These are phyloP conservation scores for Neomorphus geoffroyi DNA, from an alignment of 2,797 vertebrate species.

Conservation along the genomic window DNA sequence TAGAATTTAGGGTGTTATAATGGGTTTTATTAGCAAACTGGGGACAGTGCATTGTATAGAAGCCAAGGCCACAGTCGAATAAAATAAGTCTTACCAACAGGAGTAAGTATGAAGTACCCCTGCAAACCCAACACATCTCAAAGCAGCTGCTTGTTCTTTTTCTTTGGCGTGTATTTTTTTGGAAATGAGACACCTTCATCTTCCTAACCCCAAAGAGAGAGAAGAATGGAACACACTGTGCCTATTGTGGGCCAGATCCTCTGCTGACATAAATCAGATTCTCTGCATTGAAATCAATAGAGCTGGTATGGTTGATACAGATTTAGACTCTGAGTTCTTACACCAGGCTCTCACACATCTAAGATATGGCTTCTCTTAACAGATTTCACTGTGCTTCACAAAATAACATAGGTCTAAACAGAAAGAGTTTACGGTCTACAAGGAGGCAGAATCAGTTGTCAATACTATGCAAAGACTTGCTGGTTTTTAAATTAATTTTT, in stretches of 20 bases:
- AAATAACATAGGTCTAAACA: neutral
- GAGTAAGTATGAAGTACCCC: neutral
- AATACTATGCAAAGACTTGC: neutral
- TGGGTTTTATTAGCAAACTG: neutral
- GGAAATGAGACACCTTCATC: conserved; percentile 22
- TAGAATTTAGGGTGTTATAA: neutral
- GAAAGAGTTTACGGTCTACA: neutral
- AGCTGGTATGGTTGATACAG: neutral
- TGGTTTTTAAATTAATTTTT: neutral
- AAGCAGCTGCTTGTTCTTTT: conserved; percentile 37
- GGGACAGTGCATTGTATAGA: neutral
- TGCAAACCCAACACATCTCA: neutral
- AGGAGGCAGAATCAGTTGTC: neutral
- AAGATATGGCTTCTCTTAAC: neutral
- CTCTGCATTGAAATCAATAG: neutral
- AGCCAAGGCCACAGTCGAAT: conserved; percentile 13
- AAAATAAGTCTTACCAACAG: neutral
- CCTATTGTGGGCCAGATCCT: conserved; percentile 10
- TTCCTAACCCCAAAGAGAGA: neutral
- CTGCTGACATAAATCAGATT: neutral
- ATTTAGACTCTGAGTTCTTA: neutral
- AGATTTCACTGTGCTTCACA: neutral
- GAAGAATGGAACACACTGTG: conserved; percentile 34
- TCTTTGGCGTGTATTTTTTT: neutral
- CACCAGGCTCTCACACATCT: neutral